Evolutionary conservation across 2,797 vertebrate genomes (phyloP), one percentile per base, ranked within the genome.

Genomic region (Pseudochirops corinnae): DNA sequence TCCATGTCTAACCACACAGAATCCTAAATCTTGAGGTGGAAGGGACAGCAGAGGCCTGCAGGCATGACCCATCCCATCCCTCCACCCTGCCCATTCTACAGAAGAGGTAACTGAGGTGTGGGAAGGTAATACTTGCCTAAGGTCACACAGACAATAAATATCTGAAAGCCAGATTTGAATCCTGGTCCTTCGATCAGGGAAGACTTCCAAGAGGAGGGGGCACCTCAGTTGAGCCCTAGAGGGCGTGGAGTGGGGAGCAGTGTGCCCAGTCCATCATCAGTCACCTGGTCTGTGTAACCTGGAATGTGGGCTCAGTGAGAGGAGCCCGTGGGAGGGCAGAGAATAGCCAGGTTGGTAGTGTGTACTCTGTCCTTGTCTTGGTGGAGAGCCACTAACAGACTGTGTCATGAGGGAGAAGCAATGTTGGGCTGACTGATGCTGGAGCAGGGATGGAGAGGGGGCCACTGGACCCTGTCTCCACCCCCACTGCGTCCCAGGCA

Each of bases 391-490:
- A 60, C 28, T 57, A 57, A 57, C 5, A 1, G 18, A 7, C 26
- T 24, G 6, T 6, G 24, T 26, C 56, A 26, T 57, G 56, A 57
- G 56, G 56, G 6, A 57, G 56, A 6, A 28, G 56, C 58, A 60
- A 29, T 2, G 26, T 28, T 6, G 1, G 28, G 11, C 28, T 11
- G 28, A 60, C 1, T 60, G 58, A 29, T 29, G 28, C 56, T 56
- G 56, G 56, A 56, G 56, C 5, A 4, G 56, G 56, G 21, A 24
- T 57, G 26, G 26, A 2, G 57, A 56, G 55, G 56, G 56, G 9
- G 56, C 0, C 0, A 50, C 28, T n/a, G 39, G 18, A 13, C 56
- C 52, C 39, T 0, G 31, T 14, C 13, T 3, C 0, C 67, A 39
- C 33, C 6, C 13, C 0, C 33, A 39, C 33, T 14, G 26, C 21